A percentile compares a stretch with the other conserved stretches of the same genome.
Evolutionary conservation across 2,113 vertebrate species (phyloP).

Genomic region (Neodon shergylaensis): DNA sequence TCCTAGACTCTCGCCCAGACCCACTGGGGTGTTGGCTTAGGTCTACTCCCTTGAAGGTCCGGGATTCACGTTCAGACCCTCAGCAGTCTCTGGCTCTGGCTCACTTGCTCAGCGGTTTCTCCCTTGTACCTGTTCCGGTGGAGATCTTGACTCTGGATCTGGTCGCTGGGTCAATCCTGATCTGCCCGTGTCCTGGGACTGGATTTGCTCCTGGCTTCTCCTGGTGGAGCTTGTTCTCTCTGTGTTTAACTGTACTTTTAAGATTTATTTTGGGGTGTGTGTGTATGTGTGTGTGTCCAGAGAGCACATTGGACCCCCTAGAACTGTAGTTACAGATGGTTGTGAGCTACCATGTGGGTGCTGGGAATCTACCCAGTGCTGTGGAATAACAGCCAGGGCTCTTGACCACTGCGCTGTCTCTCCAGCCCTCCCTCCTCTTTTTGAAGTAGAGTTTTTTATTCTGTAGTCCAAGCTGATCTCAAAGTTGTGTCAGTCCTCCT

Average conservation of each 20-base stretch:
- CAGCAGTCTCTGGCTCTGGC: too few species aligned
- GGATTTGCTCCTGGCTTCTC: too few species aligned
- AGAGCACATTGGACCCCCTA: not conserved
- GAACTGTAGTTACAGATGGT: not conserved
- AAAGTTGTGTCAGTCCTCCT: not conserved
- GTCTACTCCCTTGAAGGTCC: too few species aligned
- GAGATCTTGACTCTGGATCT: too few species aligned
- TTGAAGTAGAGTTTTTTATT: not conserved
- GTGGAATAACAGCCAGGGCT: not conserved
- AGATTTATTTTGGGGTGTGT: not conserved
- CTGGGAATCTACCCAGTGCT: not conserved
- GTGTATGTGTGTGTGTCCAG: not conserved
- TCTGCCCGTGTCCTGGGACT: too few species aligned
- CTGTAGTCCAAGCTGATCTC: not conserved
- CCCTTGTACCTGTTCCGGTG: too few species aligned
- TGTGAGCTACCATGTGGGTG: not conserved
- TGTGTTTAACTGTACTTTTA: not conserved
- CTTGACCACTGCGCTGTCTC: not conserved
- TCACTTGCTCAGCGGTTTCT: too few species aligned
- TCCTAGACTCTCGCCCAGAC: too few species aligned
- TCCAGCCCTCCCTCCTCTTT: not conserved
- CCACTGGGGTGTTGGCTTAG: too few species aligned
- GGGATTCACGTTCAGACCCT: too few species aligned
- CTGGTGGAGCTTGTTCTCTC: too few species aligned
- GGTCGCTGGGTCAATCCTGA: too few species aligned